Conservation (phyloP, 1,140 invertebrate species). For the Eriosoma lanigerum region DNA sequence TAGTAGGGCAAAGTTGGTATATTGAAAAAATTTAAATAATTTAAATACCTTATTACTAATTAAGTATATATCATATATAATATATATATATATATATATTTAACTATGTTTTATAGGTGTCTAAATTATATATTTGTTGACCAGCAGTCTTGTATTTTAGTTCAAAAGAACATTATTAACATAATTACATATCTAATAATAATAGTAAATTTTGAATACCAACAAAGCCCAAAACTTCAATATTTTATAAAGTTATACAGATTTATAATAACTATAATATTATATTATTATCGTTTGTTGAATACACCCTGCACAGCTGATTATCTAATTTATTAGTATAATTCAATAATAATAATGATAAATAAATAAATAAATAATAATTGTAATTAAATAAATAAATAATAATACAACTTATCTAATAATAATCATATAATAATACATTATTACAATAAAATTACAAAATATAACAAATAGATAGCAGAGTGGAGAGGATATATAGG, state of each 20-base stretch:
- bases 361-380: conserved; percentile 26
- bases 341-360: conserved; percentile 12
- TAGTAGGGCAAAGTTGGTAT: conserved; percentile 31
- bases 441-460: conserved; percentile 27
- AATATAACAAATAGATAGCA: conserved; percentile 26
- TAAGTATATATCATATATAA: background rate
- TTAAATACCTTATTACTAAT: background rate
- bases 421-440: conserved; percentile 23
- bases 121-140: conserved; percentile 2
- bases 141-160: conserved; percentile 36
- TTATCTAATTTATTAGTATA: conserved; percentile 34
- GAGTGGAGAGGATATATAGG: background rate
- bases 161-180: conserved; percentile 13
- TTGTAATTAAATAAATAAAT: conserved; percentile 1
- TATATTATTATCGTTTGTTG: conserved; percentile 41
- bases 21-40: background rate
- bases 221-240: conserved; percentile 33
- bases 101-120: background rate
- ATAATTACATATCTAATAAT: conserved; percentile 14
- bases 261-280: conserved; percentile 23
- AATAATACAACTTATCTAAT: conserved; percentile 18
- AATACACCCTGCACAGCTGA: conserved; percentile 44
- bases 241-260: conserved; percentile 11
- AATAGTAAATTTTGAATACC: conserved; percentile 15
- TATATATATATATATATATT: too few relatives aligned